Evolutionary conservation across 2,888 invertebrate genomes (phyloP).

Genomic region (Odontocolon sp.): DNA sequence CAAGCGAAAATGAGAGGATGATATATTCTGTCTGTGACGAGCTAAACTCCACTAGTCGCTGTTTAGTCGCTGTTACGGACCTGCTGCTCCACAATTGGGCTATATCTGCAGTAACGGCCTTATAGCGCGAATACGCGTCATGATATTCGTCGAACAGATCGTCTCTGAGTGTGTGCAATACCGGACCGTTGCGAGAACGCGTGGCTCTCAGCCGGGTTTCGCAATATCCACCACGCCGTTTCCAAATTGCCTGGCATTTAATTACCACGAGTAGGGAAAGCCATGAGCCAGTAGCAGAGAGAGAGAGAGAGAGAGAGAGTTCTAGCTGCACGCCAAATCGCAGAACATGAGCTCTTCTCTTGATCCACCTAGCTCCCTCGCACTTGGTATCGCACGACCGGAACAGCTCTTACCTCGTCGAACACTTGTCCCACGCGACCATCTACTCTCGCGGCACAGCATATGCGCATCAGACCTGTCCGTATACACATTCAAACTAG

Average conservation of each 20-base stretch:
- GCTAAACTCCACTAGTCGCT: no score
- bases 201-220: constrained; percentile 63
- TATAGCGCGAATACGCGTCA: constrained; percentile 56
- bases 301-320: no score
- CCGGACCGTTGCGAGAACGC: constrained; percentile 18
- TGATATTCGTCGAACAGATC: background rate
- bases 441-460: background rate
- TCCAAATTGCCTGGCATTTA: constrained; percentile 80
- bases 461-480: background rate
- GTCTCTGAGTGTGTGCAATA: constrained; percentile 9
- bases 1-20: no score
- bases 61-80: no score
- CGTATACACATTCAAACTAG: constrained; percentile 8
- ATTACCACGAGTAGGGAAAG: constrained; percentile 79
- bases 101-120: no score
- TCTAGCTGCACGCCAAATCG: no score
- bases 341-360: no score
- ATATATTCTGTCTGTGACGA: no score
- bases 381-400: no score
- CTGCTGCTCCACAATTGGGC: no score
- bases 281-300: constrained; percentile 36
- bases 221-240: constrained; percentile 70
- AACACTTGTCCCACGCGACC: background rate
- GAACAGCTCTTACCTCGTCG: constrained; percentile 20
- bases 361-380: background rate